These are phyloP conservation scores for Conger conger DNA, from an alignment of 2,113 vertebrate genomes.

Conservation along the genomic window DNA sequence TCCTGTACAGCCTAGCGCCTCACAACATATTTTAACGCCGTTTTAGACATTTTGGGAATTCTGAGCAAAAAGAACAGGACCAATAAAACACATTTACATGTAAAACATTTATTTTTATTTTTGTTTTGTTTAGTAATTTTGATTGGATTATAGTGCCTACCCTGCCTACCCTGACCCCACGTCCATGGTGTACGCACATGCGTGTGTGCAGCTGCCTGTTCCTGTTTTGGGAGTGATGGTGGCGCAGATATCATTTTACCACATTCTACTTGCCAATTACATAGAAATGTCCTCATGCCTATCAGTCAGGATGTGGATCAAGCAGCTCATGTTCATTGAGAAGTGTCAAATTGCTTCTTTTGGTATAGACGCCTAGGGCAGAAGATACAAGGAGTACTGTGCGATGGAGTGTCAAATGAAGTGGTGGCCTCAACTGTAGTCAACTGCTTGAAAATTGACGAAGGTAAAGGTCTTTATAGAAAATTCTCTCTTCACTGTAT, in stretches of 20 bases:
- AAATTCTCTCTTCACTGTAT: not conserved
- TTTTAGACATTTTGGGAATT: too few relatives aligned
- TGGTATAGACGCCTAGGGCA: constrained; percentile 76
- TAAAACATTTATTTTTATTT: too few relatives aligned
- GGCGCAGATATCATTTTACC: too few relatives aligned
- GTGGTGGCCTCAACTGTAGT: constrained; percentile 83
- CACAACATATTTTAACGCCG: too few relatives aligned
- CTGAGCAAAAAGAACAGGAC: too few relatives aligned
- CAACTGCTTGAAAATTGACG: constrained; percentile 81
- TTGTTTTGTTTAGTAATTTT: too few relatives aligned
- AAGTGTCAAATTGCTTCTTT: not conserved
- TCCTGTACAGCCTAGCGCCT: too few relatives aligned
- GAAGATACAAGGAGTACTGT: constrained; percentile 84
- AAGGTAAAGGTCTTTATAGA: constrained; percentile 63
- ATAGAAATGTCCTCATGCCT: not conserved
- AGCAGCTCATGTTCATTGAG: not conserved
- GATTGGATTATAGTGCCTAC: too few relatives aligned
- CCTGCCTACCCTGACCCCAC: too few relatives aligned
- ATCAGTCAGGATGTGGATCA: not conserved
- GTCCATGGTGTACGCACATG: too few relatives aligned
- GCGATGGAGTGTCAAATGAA: constrained; percentile 83
- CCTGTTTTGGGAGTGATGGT: not conserved
- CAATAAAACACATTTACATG: too few relatives aligned
- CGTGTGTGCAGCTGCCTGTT: not conserved
- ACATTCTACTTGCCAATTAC: too few relatives aligned